Percentiles rank a stretch among this genome's conserved stretches.
Conservation (phyloP, 1,140 invertebrate species). For the Euura saliciscinereae region DNA sequence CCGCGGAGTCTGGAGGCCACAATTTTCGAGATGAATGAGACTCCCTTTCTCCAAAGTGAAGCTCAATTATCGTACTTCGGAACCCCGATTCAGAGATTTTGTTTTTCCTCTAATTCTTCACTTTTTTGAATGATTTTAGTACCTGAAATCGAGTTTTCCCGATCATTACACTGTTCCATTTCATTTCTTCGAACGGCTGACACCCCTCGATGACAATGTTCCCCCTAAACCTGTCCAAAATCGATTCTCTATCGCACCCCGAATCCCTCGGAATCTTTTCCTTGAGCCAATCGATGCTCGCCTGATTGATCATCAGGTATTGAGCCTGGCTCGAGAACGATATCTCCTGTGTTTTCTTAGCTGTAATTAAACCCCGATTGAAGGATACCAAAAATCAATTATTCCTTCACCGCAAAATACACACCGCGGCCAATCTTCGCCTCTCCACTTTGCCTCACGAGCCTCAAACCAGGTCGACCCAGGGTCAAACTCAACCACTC, state of each 20-base stretch:
- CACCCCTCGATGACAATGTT: constrained; percentile 70
- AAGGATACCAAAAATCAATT: constrained; percentile 14
- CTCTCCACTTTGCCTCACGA: constrained; percentile 68
- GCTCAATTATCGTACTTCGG: no score
- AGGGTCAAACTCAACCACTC: constrained; percentile 77
- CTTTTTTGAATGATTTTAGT: constrained; percentile 14
- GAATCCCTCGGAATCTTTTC: constrained; percentile 64
- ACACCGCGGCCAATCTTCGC: constrained; percentile 28
- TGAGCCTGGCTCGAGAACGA: constrained; percentile 89
- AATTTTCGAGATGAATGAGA: no score
- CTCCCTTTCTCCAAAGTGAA: no score
- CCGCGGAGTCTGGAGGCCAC: no score
- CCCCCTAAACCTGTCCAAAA: constrained; percentile 70
- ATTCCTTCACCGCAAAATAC: background rate
- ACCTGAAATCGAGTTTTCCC: constrained; percentile 73
- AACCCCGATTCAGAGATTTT: no score
- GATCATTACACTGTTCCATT: constrained; percentile 73
- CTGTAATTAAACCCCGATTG: constrained; percentile 34
- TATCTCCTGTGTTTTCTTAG: constrained; percentile 55
- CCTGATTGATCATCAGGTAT: constrained; percentile 80
- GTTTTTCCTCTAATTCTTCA: no score
- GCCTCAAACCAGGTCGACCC: constrained; percentile 67
- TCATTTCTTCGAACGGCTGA: constrained; percentile 76
- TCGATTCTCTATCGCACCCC: constrained; percentile 60
- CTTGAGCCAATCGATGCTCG: constrained; percentile 75